These are phyloP conservation scores for Vipera latastei DNA, from an alignment of 2,797 vertebrate species.

Conservation along the genomic window DNA sequence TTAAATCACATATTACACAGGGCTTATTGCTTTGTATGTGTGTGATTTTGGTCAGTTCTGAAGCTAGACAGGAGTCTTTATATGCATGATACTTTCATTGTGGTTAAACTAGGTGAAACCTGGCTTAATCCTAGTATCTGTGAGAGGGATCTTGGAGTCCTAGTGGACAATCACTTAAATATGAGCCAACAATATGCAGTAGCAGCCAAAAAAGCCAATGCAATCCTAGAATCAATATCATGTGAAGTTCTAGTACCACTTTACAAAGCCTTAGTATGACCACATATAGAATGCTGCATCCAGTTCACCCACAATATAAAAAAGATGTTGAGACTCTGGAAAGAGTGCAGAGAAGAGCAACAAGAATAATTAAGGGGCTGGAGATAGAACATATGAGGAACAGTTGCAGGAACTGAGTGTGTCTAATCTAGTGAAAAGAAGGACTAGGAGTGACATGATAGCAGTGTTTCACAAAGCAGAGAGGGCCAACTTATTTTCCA, in stretches of 20 bases:
- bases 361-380: background rate
- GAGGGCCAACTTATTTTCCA: background rate
- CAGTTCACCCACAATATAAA: background rate
- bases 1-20: constrained; percentile 53
- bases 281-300: too few relatives aligned
- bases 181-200: background rate
- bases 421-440: background rate
- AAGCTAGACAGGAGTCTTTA: background rate
- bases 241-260: too few relatives aligned
- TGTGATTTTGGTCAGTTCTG: background rate
- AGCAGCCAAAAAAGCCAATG: background rate
- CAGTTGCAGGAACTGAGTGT: background rate
- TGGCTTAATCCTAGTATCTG: too few relatives aligned
- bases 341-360: background rate
- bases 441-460: background rate
- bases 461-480: background rate
- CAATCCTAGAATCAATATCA: background rate
- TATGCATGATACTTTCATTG: background rate
- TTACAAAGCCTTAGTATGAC: too few relatives aligned
- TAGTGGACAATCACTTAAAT: background rate
- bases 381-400: background rate
- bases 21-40: background rate
- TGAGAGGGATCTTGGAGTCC: too few relatives aligned
- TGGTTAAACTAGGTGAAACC: too few relatives aligned
- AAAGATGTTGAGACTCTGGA: background rate